A percentile compares a stretch with the other conserved stretches of the same genome.
Conservation (phyloP, 1,140 invertebrate species). For the Ceratina japonica region DNA sequence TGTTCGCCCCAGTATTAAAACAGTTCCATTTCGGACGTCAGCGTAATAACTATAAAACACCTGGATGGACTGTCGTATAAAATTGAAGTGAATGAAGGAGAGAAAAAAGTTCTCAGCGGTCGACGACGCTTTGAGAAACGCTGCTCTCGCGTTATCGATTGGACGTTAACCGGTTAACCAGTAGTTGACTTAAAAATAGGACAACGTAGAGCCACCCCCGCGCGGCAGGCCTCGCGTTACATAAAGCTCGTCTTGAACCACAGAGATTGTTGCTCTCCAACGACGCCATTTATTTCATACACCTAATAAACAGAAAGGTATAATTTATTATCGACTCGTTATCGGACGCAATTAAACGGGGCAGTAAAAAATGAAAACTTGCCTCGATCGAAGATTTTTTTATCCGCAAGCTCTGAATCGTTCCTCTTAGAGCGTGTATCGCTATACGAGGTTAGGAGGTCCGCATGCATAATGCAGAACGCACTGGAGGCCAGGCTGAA, state of each 20-base stretch:
- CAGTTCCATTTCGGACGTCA: no score
- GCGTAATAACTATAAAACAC: no score
- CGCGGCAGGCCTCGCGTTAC: conserved; percentile 23
- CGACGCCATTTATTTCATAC: neutral
- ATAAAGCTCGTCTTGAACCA: conserved; percentile 15
- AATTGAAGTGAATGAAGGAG: neutral
- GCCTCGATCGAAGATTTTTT: no score
- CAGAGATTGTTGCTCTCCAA: neutral
- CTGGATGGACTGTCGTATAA: no score
- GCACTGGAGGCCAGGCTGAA: conserved; percentile 60
- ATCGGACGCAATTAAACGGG: no score
- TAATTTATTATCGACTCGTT: no score
- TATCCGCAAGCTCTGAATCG: neutral
- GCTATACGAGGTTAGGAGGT: conserved; percentile 65
- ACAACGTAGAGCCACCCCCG: conserved; percentile 53
- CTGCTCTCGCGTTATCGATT: conserved; percentile 66
- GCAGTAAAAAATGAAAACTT: no score
- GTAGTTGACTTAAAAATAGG: conserved; percentile 71
- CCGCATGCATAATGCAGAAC: conserved; percentile 73
- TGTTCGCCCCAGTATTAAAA: no score
- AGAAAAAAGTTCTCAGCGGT: conserved; percentile 12
- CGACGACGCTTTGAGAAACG: conserved; percentile 47
- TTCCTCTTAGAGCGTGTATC: conserved; percentile 11
- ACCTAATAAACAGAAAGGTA: no score
- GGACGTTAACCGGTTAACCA: conserved; percentile 67